Evolutionary conservation across 2,113 vertebrate species (phyloP), one percentile per base, ranked within the genome.

Genomic region (Oreochromis niloticus): DNA sequence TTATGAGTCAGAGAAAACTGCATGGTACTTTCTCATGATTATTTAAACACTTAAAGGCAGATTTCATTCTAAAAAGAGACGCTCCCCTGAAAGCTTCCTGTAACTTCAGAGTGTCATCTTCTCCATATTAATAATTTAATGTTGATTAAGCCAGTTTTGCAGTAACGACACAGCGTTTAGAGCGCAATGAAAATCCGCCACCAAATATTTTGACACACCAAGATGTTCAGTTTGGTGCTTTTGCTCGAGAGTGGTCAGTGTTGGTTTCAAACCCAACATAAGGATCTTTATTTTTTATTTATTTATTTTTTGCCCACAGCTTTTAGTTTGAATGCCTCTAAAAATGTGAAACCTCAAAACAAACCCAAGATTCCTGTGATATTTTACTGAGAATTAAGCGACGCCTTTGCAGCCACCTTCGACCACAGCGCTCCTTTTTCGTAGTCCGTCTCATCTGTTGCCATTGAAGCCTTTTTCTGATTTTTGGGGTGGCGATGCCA

Each of bases 31-130:
- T 85, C 71, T 89, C 32, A 81, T 88, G 80, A 91, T 89, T 85
- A 91, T 86, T 86, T 83, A 57, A 92, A 84, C 80, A 41, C 50
- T 86, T 81, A 39, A 83, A 89, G 78, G 34, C 68, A 57, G 14
- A 87, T 87, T 85, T 17, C 46, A 84, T 83, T 22, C 48, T 68
- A 48, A 6, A 87, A 27, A 78, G 59, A 43, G 6, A 12, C 11
- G 48, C n/a, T n/a, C 17, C 55, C 61, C 52, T 27, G 61, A 92
- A 59, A 81, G 43, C 11, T 30, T 82, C 54, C 61, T 39, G 30
- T 1, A 1, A 84, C 36, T 86, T 61, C 13, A 61, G 8, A 22
- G 7, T 54, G 43, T 24, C 81, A 19, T 52, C 27, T 30, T 80
- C 7, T 61, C 43, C 41, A 27, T 75, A 66, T 75, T 80, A 30